Evolutionary conservation across 2,888 invertebrate species (phyloP), one percentile per base, ranked within the genome.

Genomic region (Leptogaster cylindrica): DNA sequence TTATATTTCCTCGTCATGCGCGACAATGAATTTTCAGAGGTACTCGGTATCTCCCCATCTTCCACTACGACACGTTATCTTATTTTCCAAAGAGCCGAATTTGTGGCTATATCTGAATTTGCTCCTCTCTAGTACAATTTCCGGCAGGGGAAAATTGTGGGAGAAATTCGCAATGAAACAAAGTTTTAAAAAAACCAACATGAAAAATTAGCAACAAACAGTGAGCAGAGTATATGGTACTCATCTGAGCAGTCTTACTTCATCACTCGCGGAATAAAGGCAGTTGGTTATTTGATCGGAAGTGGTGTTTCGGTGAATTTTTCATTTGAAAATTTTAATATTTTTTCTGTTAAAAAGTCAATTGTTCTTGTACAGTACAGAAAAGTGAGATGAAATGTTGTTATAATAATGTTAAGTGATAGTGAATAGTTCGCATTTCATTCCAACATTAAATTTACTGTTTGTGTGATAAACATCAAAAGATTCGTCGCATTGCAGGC

Each of bases 401-500:
- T 14, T 31, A 18, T 20, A 55, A 52, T n/a, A 23, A 10, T 10
- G 23, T 52, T 18, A 8, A 6, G 18, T 1, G 10, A 33, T 18
- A 20, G 55, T 36, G 55, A 55, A n/a, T n/a, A n/a, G n/a, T n/a
- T n/a, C n/a, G n/a, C n/a, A n/a, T n/a, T n/a, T n/a, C n/a, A n/a
- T n/a, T n/a, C n/a, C n/a, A n/a, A n/a, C n/a, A n/a, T n/a, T n/a
- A n/a, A n/a, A n/a, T n/a, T n/a, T n/a, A n/a, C n/a, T n/a, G n/a
- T n/a, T n/a, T 36, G 12, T 52, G 16, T 12, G 52, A 46, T 23
- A 31, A 36, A 55, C 23, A n/a, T 55, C 12, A 55, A 36, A 55
- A 8, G 14, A 36, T 36, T 39, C 55, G 25, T 33, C 61, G 61
- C 61, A 61, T 61, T 61, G 61, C 61, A 44, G 61, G 28, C 44